A percentile compares a stretch with the other conserved stretches of the same genome.
phyloP scores from a whole-genome alignment of 2,888 invertebrate species.

The Epinotia ramella region DNA sequence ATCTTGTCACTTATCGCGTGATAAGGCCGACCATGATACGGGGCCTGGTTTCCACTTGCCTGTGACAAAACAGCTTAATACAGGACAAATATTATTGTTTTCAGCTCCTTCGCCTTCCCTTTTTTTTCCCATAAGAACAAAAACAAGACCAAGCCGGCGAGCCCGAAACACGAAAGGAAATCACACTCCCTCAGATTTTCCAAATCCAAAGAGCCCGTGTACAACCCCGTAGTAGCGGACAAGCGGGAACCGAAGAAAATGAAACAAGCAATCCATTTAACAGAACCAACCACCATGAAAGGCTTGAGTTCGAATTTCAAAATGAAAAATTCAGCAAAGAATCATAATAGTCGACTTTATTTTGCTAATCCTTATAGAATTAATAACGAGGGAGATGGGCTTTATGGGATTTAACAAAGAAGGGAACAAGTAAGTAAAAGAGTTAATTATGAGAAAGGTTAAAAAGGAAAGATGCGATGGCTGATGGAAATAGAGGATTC shows the following conservation, averaged over 20 bases:
- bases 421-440: background rate
- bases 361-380: conserved; percentile 18
- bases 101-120: conserved; percentile 67
- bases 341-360: conserved; percentile 37
- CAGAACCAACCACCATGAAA: background rate
- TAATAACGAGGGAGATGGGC: background rate
- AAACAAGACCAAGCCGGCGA: conserved; percentile 49
- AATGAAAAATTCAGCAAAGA: conserved; percentile 6
- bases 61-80: too few relatives aligned
- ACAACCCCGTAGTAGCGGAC: background rate
- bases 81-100: conserved; percentile 46
- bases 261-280: background rate
- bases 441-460: background rate
- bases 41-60: too few relatives aligned
- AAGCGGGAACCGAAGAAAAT: background rate
- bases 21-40: too few relatives aligned
- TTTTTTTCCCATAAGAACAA: conserved; percentile 74
- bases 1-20: too few relatives aligned
- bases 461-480: background rate
- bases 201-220: background rate
- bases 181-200: conserved; percentile 47
- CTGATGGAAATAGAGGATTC: background rate
- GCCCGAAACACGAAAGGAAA: conserved; percentile 60
- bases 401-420: background rate
- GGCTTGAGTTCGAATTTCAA: background rate